Evolutionary conservation across 2,888 invertebrate genomes (phyloP), one percentile per base, ranked within the genome.

Genomic region (Aspidiotus destructor): DNA sequence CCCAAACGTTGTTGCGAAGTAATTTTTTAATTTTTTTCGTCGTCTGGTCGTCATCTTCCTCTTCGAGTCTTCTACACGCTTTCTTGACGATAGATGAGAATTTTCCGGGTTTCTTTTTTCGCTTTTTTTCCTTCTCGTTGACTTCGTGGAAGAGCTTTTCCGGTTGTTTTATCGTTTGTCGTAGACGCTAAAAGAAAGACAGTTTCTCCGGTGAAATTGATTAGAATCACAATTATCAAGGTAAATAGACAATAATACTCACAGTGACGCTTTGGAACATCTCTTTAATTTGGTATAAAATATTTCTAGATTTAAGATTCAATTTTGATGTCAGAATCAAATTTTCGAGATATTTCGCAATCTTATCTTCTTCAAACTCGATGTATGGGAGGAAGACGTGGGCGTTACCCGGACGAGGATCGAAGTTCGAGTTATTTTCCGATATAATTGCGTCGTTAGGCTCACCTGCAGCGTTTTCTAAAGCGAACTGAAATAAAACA

Each of bases 401-500:
- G 0, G 91, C 87, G 68, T 83, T 82, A 0, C 92, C 92, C 2
- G 92, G 92, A 60, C 92, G 81, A 0, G 91, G 91, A 81, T 92
- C 92, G 17, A 86, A 75, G 70, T 65, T 8, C 40, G 60, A 44
- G 60, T 71, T 44, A 16, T 64, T 67, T 28, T 69, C 17, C 40
- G 28, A 54, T 11, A 57, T 52, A 71, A 60, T 62, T 48, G 9
- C 54, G 28, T 70, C 65, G n/a, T 65, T 42, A 40, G n/a, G 54
- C 54, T 61, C 55, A 16, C 54, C 53, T 15, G 40, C 54, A 62
- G 64, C 57, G 15, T 54, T 41, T 28, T 64, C 8, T 69, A 68
- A 42, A 61, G 42, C 52, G 11, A 17, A 42, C 54, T 13, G 15
- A 10, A 61, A 9, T 60, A 41, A 8, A 62, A 55, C 5, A 63